These are phyloP conservation scores for Galaxias olidus DNA, from an alignment of 2,797 vertebrate species.

Conservation along the genomic window DNA sequence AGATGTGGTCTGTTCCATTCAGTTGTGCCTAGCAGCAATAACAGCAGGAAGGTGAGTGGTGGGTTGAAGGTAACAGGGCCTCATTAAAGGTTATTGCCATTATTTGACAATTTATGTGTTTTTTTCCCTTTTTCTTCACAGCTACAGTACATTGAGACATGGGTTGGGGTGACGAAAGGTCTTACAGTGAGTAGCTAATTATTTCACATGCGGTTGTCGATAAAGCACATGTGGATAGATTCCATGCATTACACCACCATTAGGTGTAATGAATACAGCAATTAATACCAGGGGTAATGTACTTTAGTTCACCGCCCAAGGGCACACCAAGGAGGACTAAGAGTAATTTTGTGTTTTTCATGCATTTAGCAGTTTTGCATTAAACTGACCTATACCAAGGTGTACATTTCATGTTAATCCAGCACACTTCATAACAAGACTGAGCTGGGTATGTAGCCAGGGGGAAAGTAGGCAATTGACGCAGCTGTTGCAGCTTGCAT, in stretches of 20 bases:
- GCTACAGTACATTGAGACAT: no score
- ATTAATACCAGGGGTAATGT: conserved; percentile 59
- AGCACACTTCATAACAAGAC: no score
- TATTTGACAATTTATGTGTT: conserved; percentile 45
- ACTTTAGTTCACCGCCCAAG: conserved; percentile 44
- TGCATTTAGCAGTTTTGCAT: no score
- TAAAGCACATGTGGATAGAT: no score
- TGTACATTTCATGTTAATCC: no score
- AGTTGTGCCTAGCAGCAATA: conserved; percentile 63
- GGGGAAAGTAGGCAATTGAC: conserved; percentile 1
- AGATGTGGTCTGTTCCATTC: conserved; percentile 53
- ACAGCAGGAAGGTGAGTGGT: conserved; percentile 41
- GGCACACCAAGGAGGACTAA: conserved; percentile 15
- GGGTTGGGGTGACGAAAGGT: no score
- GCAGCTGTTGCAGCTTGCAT: conserved; percentile 8
- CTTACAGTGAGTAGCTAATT: no score
- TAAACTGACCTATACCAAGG: no score
- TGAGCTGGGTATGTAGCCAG: no score
- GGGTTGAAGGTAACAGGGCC: conserved; percentile 49
- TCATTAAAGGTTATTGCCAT: conserved; percentile 63
- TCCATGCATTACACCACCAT: conserved; percentile 43
- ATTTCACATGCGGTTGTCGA: no score
- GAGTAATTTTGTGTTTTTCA: no score
- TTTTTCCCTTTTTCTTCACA: no score
- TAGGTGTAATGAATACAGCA: conserved; percentile 63